These are phyloP conservation scores for Atta texana DNA, from an alignment of 1,140 invertebrate species.

Conservation along the genomic window DNA sequence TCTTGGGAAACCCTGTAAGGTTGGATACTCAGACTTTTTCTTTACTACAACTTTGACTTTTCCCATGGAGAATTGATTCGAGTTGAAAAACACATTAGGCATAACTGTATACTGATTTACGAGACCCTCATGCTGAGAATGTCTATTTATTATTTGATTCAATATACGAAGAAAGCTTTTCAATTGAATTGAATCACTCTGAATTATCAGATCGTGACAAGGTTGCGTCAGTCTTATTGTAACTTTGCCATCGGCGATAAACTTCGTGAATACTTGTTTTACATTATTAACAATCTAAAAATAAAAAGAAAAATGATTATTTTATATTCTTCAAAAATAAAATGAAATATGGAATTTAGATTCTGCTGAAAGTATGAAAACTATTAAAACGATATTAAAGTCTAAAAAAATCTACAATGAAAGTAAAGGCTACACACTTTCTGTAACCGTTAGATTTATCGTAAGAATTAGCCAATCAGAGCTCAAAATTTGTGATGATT, in stretches of 20 bases:
- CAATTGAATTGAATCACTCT: constrained; percentile 89
- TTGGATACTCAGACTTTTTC: constrained; percentile 89
- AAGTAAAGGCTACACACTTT: no score
- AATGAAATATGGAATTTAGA: neutral
- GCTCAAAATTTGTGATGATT: no score
- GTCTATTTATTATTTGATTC: constrained; percentile 80
- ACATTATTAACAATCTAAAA: constrained; percentile 88
- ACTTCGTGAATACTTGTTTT: constrained; percentile 89
- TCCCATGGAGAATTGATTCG: constrained; percentile 68
- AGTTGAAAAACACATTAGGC: neutral
- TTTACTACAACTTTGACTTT: constrained; percentile 88
- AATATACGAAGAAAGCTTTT: constrained; percentile 90
- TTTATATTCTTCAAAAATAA: neutral
- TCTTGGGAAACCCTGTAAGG: constrained; percentile 89
- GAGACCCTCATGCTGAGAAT: neutral
- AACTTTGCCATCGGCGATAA: constrained; percentile 90
- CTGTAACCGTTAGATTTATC: no score
- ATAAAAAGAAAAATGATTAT: neutral
- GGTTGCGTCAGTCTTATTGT: constrained; percentile 91
- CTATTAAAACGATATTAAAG: neutral
- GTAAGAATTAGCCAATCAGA: no score
- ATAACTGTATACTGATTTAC: neutral
- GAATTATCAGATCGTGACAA: constrained; percentile 90
- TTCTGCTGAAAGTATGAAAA: neutral
- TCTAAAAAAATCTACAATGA: no score